Evolutionary conservation across 2,888 invertebrate species (phyloP).

Genomic region (Agrotis ipsilon): DNA sequence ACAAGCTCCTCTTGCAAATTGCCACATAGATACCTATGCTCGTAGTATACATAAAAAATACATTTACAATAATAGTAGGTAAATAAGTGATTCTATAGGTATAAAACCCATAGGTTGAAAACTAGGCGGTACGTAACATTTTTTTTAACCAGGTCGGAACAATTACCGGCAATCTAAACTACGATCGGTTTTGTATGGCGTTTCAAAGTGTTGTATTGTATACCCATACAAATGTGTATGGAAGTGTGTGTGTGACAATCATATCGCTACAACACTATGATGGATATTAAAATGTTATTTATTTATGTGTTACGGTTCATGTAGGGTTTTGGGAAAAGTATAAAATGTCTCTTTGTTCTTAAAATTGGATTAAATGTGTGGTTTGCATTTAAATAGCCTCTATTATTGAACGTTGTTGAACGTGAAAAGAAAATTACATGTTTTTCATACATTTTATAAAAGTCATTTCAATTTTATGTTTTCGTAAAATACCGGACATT

Average conservation of each 20-base stretch:
- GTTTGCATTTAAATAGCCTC: too few species aligned
- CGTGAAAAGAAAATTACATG: too few species aligned
- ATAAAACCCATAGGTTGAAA: slow-evolving; percentile 20
- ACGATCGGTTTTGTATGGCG: slow-evolving; percentile 66
- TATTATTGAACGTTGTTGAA: too few species aligned
- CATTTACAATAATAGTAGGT: neutral
- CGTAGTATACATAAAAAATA: neutral
- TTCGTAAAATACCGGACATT: too few species aligned
- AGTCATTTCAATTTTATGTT: too few species aligned
- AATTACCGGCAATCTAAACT: slow-evolving; percentile 76
- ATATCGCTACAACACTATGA: slow-evolving; percentile 56
- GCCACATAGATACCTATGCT: too few species aligned
- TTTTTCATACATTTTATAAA: too few species aligned
- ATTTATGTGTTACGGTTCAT: slow-evolving; percentile 59
- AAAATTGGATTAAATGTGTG: too few species aligned
- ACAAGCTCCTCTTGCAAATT: too few species aligned
- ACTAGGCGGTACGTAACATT: slow-evolving; percentile 37
- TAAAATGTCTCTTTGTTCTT: neutral
- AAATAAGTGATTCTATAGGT: slow-evolving; percentile 28
- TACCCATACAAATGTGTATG: slow-evolving; percentile 14
- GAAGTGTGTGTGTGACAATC: slow-evolving; percentile 47
- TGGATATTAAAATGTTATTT: slow-evolving; percentile 67
- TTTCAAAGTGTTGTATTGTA: slow-evolving; percentile 45
- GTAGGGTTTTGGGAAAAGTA: neutral
- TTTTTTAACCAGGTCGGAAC: slow-evolving; percentile 72